Evolutionary conservation across 92 coral and sea anemone genomes (phyloP).

Genomic region (Porites lobata): DNA sequence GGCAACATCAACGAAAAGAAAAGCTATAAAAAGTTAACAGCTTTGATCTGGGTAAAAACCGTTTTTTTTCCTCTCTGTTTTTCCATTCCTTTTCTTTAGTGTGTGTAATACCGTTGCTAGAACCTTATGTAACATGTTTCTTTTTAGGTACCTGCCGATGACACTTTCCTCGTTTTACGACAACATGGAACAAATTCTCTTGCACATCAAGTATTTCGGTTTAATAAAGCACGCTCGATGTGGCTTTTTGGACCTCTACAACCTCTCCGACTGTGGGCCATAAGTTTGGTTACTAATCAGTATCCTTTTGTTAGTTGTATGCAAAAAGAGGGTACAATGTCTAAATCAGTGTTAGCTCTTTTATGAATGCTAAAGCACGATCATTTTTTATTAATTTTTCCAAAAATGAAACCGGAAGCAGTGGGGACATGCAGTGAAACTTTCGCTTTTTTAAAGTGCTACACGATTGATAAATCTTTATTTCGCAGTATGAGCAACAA

Average conservation of each 20-base stretch:
- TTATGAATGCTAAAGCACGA: too few species aligned
- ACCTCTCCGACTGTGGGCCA: slow-evolving; percentile 81
- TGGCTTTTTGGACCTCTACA: slow-evolving; percentile 83
- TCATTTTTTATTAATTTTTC: too few species aligned
- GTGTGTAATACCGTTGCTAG: background rate
- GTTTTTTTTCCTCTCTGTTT: background rate
- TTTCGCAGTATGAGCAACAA: too few species aligned
- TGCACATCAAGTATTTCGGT: slow-evolving; percentile 84
- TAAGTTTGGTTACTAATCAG: slow-evolving; percentile 82
- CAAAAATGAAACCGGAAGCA: too few species aligned
- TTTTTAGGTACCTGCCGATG: slow-evolving; percentile 72
- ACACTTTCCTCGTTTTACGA: slow-evolving; percentile 85
- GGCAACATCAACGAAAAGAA: too few species aligned
- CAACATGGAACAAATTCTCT: slow-evolving; percentile 60
- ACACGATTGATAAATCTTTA: too few species aligned
- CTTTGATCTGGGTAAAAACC: too few species aligned
- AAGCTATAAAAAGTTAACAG: too few species aligned
- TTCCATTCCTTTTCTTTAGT: too few species aligned
- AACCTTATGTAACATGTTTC: too few species aligned
- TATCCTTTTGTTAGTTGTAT: slow-evolving; percentile 66
- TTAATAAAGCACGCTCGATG: slow-evolving; percentile 80
- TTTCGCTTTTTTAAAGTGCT: too few species aligned
- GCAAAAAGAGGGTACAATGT: background rate
- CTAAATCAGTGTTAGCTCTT: background rate
- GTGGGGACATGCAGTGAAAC: too few species aligned